Evolutionary conservation across 53 echinoderm and acorn worm genomes (phyloP), one percentile per base, ranked within the genome.

Genomic region (Crossaster papposus): DNA sequence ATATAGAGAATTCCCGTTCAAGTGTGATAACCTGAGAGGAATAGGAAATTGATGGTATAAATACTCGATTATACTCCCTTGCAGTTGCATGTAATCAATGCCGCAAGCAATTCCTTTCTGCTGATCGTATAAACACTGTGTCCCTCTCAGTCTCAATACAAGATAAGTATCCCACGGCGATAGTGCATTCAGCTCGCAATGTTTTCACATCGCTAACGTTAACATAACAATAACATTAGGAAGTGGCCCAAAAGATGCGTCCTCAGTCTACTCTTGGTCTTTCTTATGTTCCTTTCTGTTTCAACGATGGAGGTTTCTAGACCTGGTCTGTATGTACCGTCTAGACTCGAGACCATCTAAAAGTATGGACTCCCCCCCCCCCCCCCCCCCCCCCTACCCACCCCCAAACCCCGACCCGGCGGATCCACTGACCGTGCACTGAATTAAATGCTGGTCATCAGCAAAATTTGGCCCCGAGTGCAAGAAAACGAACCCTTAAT

Each of bases 21-120:
- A 28, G 68, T 28, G 68, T 68, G 24, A 68, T 26, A 68, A 33
- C 75, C 75, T 74, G 75, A n/a, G 22, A 36, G 75, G 35, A 74
- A 74, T 30, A 74, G 34, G 22, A 44, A 35, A 78, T 51, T 38
- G 51, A 51, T n/a, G 26, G 34, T 78, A 78, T n/a, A n/a, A n/a
- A 78, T 78, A 78, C 44, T 22, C 28, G 51, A 78, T 44, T 50
- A 78, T n/a, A 78, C 15, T 36, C 13, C 34, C 11, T 73, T 14
- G 13, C n/a, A n/a, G 2, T 24, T 73, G 35, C 15, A 34, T 73
- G 35, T 14, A 28, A 34, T 36, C 20, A 32, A 34, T 17, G 70
- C 70, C 58, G 5, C 3, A 68, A 10, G n/a, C 68, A 68, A 3
- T n/a, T n/a, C 3, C 7, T 20, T 9, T 68, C 24, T 68, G 15